Evolutionary conservation across 64 coral and sea anemone species (phyloP).

Genomic region (Cladopsammia gracilis): DNA sequence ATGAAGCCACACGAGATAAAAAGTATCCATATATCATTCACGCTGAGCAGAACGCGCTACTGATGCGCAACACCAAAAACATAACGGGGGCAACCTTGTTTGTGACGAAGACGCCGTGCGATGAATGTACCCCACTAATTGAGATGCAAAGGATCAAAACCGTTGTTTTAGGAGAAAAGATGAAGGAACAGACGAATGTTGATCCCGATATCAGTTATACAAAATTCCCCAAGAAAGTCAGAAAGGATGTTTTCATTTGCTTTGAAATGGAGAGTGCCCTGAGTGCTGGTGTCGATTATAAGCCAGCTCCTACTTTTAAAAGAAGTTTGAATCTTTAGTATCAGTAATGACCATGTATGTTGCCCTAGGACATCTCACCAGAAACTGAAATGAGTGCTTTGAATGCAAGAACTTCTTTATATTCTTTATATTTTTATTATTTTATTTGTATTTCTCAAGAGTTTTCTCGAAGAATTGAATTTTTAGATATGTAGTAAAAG

Average conservation of each 20-base stretch:
- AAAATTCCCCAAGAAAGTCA: neutral
- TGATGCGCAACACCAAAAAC: conserved; percentile 55
- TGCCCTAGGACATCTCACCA: no score
- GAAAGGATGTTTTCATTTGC: neutral
- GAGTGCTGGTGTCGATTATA: neutral
- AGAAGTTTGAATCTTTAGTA: no score
- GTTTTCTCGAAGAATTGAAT: no score
- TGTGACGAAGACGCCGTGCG: conserved; percentile 61
- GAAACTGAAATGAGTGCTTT: no score
- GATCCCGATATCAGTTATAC: neutral
- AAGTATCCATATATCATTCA: conserved; percentile 80
- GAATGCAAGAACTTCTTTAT: no score
- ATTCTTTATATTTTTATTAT: no score
- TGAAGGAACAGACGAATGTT: neutral
- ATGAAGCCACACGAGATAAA: neutral
- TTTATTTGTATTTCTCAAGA: no score
- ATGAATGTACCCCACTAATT: conserved; percentile 70
- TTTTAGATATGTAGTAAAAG: no score
- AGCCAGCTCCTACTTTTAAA: neutral
- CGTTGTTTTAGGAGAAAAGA: conserved; percentile 5
- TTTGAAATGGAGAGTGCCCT: neutral
- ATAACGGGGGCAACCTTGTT: conserved; percentile 35
- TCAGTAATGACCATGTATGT: no score
- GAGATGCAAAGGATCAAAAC: conserved; percentile 49
- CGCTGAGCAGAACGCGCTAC: conserved; percentile 79